A percentile compares a stretch with the other conserved stretches of the same genome.
Conservation (phyloP, 2,888 invertebrate species). For the Microplitis deprimator region DNA sequence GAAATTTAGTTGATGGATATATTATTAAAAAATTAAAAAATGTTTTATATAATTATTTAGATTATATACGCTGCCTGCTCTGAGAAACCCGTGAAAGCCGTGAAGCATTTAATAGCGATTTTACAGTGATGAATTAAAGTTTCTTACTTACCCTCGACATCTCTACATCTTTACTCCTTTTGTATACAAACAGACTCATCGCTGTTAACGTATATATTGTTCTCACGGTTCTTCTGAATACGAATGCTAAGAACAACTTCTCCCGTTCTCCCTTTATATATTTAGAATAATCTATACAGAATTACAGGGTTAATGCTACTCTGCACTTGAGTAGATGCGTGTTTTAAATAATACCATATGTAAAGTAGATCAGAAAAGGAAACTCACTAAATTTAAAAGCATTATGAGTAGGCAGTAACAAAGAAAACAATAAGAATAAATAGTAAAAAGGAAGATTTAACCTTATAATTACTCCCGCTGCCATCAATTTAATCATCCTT, state of each 20-base stretch:
- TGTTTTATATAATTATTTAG: too few species aligned
- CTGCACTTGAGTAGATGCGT: constrained; percentile 46
- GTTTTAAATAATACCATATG: constrained; percentile 58
- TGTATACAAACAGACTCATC: constrained; percentile 47
- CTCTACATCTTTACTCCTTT: constrained; percentile 16
- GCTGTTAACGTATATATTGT: constrained; percentile 57
- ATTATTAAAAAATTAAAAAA: too few species aligned
- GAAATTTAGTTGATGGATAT: too few species aligned
- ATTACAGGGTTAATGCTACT: constrained; percentile 48
- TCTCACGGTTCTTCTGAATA: constrained; percentile 53
- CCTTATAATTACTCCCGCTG: constrained; percentile 26
- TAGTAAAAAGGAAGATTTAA: constrained; percentile 26
- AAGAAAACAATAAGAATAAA: neutral
- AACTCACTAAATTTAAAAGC: constrained; percentile 40
- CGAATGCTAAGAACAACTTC: constrained; percentile 27
- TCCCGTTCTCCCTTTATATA: constrained; percentile 8
- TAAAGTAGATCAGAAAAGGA: constrained; percentile 49
- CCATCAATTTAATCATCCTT: constrained; percentile 37
- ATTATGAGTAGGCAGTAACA: neutral
- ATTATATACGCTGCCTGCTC: too few species aligned
- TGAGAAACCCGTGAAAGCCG: neutral
- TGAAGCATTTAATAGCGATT: constrained; percentile 36
- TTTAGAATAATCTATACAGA: too few species aligned
- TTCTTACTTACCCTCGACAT: constrained; percentile 16
- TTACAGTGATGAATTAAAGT: constrained; percentile 12